Conservation (phyloP, 2,888 invertebrate genomes). For the Prenolepis imparis region DNA sequence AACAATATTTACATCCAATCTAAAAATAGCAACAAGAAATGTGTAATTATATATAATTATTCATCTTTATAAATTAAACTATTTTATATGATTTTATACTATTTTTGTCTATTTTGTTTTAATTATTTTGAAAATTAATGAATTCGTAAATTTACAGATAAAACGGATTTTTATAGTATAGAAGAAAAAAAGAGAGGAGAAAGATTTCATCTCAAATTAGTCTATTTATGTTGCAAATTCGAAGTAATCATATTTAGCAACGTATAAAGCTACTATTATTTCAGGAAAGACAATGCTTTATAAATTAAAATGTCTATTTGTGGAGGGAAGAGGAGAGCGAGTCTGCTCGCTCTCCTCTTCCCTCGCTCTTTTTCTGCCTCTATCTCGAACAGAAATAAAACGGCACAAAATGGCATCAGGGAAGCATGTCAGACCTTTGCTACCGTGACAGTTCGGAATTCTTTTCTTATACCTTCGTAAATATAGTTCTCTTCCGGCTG, state of each 20-base stretch:
- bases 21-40: background rate
- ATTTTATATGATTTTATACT: conserved; percentile 5
- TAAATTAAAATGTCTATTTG: conserved; percentile 33
- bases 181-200: background rate
- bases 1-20: conserved; percentile 22
- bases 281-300: background rate
- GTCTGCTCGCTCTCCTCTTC: conserved; percentile 1
- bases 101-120: background rate
- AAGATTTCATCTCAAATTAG: background rate
- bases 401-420: conserved; percentile 66
- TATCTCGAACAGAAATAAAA: conserved; percentile 71
- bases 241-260: background rate
- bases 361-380: conserved; percentile 20
- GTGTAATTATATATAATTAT: background rate
- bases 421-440: conserved; percentile 70
- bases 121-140: background rate
- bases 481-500: conserved; percentile 71
- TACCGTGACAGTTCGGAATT: conserved; percentile 69
- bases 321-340: too few relatives aligned
- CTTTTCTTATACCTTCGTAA: conserved; percentile 72
- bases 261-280: background rate
- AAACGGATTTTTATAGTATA: background rate
- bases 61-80: background rate
- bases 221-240: background rate
- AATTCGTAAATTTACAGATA: background rate